Evolutionary conservation across 2,797 vertebrate species (phyloP).

Genomic region (Anguilla marmorata): DNA sequence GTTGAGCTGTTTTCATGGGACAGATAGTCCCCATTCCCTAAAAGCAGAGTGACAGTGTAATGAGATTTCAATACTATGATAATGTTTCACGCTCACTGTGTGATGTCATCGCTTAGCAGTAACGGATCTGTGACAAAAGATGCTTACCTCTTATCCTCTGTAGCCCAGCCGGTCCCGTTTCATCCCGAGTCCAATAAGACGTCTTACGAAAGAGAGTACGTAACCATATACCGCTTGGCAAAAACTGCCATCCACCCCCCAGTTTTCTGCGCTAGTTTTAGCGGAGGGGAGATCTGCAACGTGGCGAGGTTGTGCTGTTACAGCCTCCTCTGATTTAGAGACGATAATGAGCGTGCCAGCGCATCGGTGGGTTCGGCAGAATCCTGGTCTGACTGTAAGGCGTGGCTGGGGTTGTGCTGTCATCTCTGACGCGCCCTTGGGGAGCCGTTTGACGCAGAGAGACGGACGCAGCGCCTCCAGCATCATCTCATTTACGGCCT

Average conservation of each 20-base stretch:
- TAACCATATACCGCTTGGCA: no score
- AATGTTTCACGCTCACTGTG: not conserved
- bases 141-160: no score
- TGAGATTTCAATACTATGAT: not conserved
- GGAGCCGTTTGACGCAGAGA: slow-evolving; percentile 40
- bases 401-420: slow-evolving; percentile 25
- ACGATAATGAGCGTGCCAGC: slow-evolving; percentile 21
- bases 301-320: slow-evolving; percentile 16
- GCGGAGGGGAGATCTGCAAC: slow-evolving; percentile 10
- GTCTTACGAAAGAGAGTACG: no score
- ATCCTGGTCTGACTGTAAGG: slow-evolving; percentile 33
- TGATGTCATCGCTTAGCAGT: not conserved
- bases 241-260: no score
- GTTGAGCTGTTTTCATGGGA: not conserved
- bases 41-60: not conserved
- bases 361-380: slow-evolving; percentile 31
- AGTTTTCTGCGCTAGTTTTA: not conserved
- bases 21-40: not conserved
- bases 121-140: not conserved
- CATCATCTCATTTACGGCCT: slow-evolving; percentile 29
- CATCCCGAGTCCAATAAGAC: no score
- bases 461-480: slow-evolving; percentile 31
- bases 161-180: no score
- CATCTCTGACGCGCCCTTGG: slow-evolving; percentile 37
- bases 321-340: not conserved